Conservation (phyloP, 2,113 vertebrate species). For the Paraplagusia blochii region DNA sequence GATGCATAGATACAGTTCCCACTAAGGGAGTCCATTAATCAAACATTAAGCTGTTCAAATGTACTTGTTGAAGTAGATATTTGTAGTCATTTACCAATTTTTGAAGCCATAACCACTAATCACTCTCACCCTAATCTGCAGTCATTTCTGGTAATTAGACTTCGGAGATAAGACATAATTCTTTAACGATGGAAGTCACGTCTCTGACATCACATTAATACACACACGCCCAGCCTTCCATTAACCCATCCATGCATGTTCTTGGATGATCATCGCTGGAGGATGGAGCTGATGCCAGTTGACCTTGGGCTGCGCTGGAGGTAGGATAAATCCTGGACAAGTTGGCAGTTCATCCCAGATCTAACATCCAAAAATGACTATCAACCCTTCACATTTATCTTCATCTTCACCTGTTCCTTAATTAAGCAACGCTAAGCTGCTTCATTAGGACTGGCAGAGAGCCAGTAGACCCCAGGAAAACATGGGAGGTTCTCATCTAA, state of each 20-base stretch:
- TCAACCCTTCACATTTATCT: background rate
- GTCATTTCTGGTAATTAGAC: slow-evolving; percentile 42
- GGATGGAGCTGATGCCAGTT: background rate
- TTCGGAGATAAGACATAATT: slow-evolving; percentile 18
- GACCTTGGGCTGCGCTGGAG: background rate
- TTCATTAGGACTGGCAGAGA: too few species aligned
- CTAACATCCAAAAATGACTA: background rate
- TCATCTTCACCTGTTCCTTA: background rate
- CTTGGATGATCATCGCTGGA: too few species aligned
- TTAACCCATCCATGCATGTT: background rate
- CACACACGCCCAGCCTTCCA: background rate
- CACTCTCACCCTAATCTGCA: slow-evolving; percentile 34
- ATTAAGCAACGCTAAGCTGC: background rate
- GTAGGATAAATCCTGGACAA: background rate
- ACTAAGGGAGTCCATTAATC: slow-evolving; percentile 47
- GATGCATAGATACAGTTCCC: background rate
- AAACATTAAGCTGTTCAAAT: slow-evolving; percentile 16
- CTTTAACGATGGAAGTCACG: slow-evolving; percentile 12
- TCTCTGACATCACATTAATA: slow-evolving; percentile 30
- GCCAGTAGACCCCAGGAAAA: too few species aligned
- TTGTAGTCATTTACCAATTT: slow-evolving; percentile 36
- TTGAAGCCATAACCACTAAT: slow-evolving; percentile 17
- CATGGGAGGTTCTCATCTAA: too few species aligned
- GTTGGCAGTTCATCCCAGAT: slow-evolving; percentile 11
- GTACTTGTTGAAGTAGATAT: slow-evolving; percentile 24